These are phyloP conservation scores for Agrotis ipsilon DNA, from an alignment of 2,888 invertebrate genomes.

Conservation along the genomic window DNA sequence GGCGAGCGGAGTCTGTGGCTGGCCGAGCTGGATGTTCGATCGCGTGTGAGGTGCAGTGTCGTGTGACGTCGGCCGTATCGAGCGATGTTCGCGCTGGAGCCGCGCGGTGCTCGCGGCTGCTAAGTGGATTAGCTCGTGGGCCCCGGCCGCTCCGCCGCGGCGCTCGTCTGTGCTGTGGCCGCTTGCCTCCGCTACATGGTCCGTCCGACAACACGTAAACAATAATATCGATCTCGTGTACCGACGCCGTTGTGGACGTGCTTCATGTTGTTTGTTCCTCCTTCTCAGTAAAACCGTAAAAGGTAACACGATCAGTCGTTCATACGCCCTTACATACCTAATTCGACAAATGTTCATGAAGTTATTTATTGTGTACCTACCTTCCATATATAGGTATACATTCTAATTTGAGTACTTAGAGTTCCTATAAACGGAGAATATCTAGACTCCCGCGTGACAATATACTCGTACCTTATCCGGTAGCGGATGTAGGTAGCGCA, in stretches of 20 bases:
- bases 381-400: no score
- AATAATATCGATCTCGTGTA: slow-evolving; percentile 64
- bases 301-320: background rate
- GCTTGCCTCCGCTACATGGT: slow-evolving; percentile 40
- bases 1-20: slow-evolving; percentile 27
- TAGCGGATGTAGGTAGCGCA: no score
- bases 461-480: no score
- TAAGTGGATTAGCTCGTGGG: slow-evolving; percentile 46
- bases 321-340: no score
- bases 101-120: slow-evolving; percentile 9
- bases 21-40: slow-evolving; percentile 24
- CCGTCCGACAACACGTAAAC: slow-evolving; percentile 62
- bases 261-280: slow-evolving; percentile 37
- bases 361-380: no score
- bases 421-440: no score
- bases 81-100: slow-evolving; percentile 36
- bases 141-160: slow-evolving; percentile 8
- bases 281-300: background rate
- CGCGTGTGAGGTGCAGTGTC: slow-evolving; percentile 51
- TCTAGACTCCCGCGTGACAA: no score
- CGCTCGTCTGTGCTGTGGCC: slow-evolving; percentile 17
- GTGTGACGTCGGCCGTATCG: slow-evolving; percentile 47
- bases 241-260: slow-evolving; percentile 48
- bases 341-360: no score
- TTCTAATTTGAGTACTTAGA: no score